These are phyloP conservation scores for Anolis carolinensis DNA, from an alignment of 2,113 vertebrate species.

Conservation along the genomic window DNA sequence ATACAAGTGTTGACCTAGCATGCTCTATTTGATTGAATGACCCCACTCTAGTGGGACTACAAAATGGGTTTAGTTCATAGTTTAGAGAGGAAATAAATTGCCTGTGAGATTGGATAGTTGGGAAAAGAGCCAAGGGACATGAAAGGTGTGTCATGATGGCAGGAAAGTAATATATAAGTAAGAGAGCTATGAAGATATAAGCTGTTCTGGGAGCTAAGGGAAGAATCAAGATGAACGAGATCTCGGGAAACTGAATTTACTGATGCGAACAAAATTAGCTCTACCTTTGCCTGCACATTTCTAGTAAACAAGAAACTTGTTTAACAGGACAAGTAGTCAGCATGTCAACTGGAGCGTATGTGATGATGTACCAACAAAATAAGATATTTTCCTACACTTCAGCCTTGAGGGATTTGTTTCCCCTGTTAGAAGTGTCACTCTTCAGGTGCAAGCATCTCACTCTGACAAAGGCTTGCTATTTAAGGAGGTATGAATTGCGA, in stretches of 20 bases:
- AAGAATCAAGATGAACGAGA: not conserved
- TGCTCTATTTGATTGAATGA: too few species aligned
- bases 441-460: not conserved
- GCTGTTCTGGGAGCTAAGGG: not conserved
- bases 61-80: too few species aligned
- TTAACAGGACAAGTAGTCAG: not conserved
- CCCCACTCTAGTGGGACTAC: too few species aligned
- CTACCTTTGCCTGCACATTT: not conserved
- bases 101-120: too few species aligned
- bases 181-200: not conserved
- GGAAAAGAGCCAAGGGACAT: not conserved
- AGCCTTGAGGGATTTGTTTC: constrained; percentile 1
- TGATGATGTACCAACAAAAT: not conserved
- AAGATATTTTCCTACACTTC: not conserved
- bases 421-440: constrained; percentile 9
- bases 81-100: too few species aligned
- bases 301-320: not conserved
- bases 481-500: not conserved
- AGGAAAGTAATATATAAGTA: not conserved
- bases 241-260: not conserved
- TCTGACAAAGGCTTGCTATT: constrained; percentile 3
- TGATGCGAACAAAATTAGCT: not conserved
- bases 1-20: too few species aligned
- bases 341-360: constrained; percentile 2
- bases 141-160: not conserved